Percentiles rank a stretch among this genome's conserved stretches.
Conservation (phyloP, 1,140 invertebrate species). For the Archivesica marissinica region DNA sequence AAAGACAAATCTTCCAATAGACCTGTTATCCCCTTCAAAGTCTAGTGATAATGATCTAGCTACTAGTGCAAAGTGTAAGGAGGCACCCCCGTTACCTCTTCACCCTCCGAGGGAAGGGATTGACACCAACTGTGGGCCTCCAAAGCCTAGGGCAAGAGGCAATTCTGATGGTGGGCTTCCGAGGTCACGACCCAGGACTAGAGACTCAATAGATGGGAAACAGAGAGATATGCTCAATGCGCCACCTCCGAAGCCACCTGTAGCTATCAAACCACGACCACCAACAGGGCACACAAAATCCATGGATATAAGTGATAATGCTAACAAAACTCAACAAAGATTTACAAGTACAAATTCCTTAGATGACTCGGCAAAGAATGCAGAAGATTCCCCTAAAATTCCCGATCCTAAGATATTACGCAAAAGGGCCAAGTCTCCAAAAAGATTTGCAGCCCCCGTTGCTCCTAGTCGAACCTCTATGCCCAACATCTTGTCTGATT, state of each 20-base stretch:
- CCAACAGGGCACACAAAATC: constrained; percentile 29
- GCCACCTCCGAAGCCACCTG: constrained; percentile 62
- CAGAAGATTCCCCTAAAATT: constrained; percentile 23
- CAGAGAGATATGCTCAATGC: constrained; percentile 53
- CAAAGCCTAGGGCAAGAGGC: constrained; percentile 60
- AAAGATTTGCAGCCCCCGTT: constrained; percentile 50
- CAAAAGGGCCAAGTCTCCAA: constrained; percentile 57
- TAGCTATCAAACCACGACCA: constrained; percentile 65
- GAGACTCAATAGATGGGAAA: constrained; percentile 36
- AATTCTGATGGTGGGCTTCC: constrained; percentile 39
- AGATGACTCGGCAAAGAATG: constrained; percentile 9
- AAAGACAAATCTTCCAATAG: neutral
- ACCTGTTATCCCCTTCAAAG: constrained; percentile 21
- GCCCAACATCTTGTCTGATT: constrained; percentile 43
- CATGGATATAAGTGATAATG: constrained; percentile 31
- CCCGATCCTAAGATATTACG: constrained; percentile 37
- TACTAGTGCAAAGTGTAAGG: constrained; percentile 47
- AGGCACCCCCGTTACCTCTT: constrained; percentile 43
- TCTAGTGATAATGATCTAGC: constrained; percentile 15
- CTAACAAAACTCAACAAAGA: constrained; percentile 2
- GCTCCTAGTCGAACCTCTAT: constrained; percentile 41
- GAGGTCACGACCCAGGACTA: constrained; percentile 19
- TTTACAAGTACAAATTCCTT: neutral
- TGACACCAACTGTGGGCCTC: constrained; percentile 57
- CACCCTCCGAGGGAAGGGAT: constrained; percentile 42